These are phyloP conservation scores for Macrotis lagotis DNA, from an alignment of 2,113 vertebrate species.

Conservation along the genomic window DNA sequence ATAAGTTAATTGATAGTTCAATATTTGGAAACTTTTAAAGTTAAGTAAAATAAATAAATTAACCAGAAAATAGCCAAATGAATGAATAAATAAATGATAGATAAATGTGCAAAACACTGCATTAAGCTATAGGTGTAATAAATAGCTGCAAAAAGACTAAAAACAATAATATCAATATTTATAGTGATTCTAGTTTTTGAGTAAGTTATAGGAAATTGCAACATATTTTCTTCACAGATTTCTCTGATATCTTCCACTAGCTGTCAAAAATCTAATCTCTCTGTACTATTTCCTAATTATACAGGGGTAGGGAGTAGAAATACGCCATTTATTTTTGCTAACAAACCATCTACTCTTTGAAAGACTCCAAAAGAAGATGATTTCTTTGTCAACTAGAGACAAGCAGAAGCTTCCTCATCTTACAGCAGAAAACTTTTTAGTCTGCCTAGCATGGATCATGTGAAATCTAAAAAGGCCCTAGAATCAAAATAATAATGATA, in stretches of 20 bases:
- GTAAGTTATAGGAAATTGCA: constrained; percentile 15
- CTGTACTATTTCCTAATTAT: constrained; percentile 20
- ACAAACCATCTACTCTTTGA: constrained; percentile 1
- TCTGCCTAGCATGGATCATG: constrained; percentile 19
- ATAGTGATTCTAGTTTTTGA: constrained; percentile 16
- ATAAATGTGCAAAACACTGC: not conserved
- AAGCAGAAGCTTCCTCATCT: constrained; percentile 21
- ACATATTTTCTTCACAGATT: not conserved
- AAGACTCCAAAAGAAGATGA: constrained; percentile 28
- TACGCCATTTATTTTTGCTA: constrained; percentile 16
- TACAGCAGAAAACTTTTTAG: constrained; percentile 39
- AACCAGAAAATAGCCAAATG: no score
- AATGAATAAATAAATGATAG: no score
- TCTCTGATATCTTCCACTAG: not conserved
- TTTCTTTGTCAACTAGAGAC: constrained; percentile 1
- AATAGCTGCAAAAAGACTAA: not conserved
- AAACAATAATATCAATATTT: not conserved
- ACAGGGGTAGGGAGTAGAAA: not conserved
- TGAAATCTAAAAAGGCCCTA: not conserved
- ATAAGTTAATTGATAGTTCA: not conserved
- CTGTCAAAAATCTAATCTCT: constrained; percentile 1
- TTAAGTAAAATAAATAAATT: not conserved
- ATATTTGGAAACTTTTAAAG: not conserved
- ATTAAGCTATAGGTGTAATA: not conserved
- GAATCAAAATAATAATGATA: constrained; percentile 12